These are phyloP conservation scores for Meteorus sp. DNA, from an alignment of 1,140 invertebrate species.

Conservation along the genomic window DNA sequence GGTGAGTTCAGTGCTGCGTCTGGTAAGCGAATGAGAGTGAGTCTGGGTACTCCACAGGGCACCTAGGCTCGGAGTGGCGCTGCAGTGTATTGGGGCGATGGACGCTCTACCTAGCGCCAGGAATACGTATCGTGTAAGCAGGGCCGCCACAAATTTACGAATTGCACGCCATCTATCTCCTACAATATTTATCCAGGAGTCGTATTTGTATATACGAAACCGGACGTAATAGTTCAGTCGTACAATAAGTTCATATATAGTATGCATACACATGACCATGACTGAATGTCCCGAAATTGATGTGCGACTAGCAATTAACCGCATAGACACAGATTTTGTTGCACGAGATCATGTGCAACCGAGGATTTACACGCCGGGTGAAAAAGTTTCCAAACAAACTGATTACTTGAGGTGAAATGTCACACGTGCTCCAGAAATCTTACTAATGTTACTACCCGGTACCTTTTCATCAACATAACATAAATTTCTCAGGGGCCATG, in stretches of 20 bases:
- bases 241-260: conserved; percentile 1
- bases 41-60: too few relatives aligned
- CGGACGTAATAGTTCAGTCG: too few relatives aligned
- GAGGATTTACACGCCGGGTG: conserved; percentile 82
- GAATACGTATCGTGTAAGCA: too few relatives aligned
- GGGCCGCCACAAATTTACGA: too few relatives aligned
- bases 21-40: too few relatives aligned
- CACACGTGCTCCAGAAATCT: not conserved
- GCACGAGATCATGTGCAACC: conserved; percentile 61
- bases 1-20: too few relatives aligned
- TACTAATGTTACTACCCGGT: not conserved
- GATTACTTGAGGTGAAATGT: conserved; percentile 79
- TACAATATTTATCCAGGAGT: too few relatives aligned
- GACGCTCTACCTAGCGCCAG: too few relatives aligned
- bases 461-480: conserved; percentile 17
- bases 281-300: conserved; percentile 44
- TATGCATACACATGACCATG: conserved; percentile 31
- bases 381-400: conserved; percentile 78
- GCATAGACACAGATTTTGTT: conserved; percentile 61
- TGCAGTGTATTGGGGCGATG: too few relatives aligned
- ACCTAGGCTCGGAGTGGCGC: too few relatives aligned
- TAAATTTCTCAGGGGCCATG: conserved; percentile 81
- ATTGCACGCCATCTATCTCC: too few relatives aligned
- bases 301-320: conserved; percentile 55
- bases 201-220: too few relatives aligned